Evolutionary conservation across 2,113 vertebrate species (phyloP), one percentile per base, ranked within the genome.

Genomic region (Corynorhinus townsendii): DNA sequence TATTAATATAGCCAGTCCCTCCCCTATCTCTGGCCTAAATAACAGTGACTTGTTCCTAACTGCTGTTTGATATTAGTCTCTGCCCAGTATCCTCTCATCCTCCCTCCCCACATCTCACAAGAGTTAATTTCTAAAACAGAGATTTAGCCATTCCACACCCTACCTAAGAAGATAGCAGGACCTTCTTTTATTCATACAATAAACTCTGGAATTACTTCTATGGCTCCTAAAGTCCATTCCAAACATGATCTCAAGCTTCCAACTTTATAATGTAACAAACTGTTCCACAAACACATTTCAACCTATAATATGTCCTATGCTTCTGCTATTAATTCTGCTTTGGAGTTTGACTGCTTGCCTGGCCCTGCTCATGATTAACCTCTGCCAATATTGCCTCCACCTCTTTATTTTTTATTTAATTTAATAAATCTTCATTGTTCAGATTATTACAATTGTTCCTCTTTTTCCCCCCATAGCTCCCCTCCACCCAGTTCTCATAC

Each of bases 91-190:
- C 3, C 4, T 19, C 2, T 0, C 4, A 17, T 12, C 52, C 35
- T 62, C 52, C 33, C 17, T 47, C 11, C 26, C 4, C 17, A 19
- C 35, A 33, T 40, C 11, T 15, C 24, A 43, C 8, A 79, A 35
- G 4, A 86, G 0, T 49, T 86, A 59, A 62, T 88, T 76, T 77
- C 24, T 80, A 38, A 95, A 92, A 56, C 30, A 85, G 77, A 35
- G 6, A 30, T 26, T 38, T 72, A 40, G 20, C 16, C 20, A 33
- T 33, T 62, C 1, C 28, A 83, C 0, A 72, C 4, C 1, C 8
- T 15, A 35, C 20, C 56, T 72, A 7, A 26, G 89, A 79, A 76
- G 6, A 0, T 40, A 71, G 20, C 0, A 14, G 3, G 2, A 0
- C 12, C 12, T 5, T 75, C 28, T 49, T 38, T 77, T 83, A 49